These are phyloP conservation scores for Ornithoptera priamus DNA, from an alignment of 2,888 invertebrate species.

Conservation along the genomic window DNA sequence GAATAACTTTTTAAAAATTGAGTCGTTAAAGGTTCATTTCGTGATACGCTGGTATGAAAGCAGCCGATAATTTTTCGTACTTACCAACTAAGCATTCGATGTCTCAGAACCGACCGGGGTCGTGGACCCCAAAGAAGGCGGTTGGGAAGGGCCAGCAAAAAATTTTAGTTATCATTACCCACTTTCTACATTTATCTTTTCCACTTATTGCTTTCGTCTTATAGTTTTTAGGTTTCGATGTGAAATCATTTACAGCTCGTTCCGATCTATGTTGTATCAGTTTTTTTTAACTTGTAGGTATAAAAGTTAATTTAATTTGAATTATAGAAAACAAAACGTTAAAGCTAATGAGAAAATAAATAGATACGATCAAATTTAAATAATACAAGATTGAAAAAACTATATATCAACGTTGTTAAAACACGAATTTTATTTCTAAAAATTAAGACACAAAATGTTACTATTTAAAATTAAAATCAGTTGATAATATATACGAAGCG, in stretches of 20 bases:
- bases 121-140: slow-evolving; percentile 66
- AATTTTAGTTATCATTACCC: slow-evolving; percentile 25
- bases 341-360: slow-evolving; percentile 13
- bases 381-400: slow-evolving; percentile 10
- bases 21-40: slow-evolving; percentile 63
- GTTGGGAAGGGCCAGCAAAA: slow-evolving; percentile 53
- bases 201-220: slow-evolving; percentile 4
- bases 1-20: slow-evolving; percentile 51
- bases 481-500: slow-evolving; percentile 7
- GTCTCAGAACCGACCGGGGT: slow-evolving; percentile 65
- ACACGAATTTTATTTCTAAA: slow-evolving; percentile 19
- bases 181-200: slow-evolving; percentile 20
- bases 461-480: slow-evolving; percentile 18
- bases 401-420: slow-evolving; percentile 5
- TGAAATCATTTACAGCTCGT: background rate
- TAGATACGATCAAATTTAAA: slow-evolving; percentile 6
- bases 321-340: slow-evolving; percentile 14
- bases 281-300: background rate
- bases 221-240: background rate
- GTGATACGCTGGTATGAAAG: slow-evolving; percentile 52
- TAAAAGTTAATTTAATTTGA: slow-evolving; percentile 9
- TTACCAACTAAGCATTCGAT: slow-evolving; percentile 75
- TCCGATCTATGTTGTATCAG: background rate
- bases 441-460: slow-evolving; percentile 21
- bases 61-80: slow-evolving; percentile 72